Conservation (phyloP, 2,888 invertebrate genomes). For the Brenthis hecate region DNA sequence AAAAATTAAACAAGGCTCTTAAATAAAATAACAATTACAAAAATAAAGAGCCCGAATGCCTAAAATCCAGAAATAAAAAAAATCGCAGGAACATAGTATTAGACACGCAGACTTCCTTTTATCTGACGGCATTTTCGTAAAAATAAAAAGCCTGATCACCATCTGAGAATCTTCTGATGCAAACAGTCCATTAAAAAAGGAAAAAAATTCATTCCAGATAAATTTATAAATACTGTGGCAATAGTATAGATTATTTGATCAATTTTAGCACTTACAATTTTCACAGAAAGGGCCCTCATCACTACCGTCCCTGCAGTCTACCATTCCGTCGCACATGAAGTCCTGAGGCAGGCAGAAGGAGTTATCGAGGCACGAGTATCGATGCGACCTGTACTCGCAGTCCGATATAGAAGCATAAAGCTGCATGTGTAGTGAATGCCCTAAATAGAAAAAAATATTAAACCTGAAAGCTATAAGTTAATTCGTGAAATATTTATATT, state of each 20-base stretch:
- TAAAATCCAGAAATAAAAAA: no score
- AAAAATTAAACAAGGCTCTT: no score
- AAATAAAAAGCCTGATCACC: no score
- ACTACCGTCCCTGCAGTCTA: conserved; percentile 88
- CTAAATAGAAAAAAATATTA: conserved; percentile 41
- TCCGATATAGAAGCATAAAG: conserved; percentile 32
- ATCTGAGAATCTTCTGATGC: no score
- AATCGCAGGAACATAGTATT: no score
- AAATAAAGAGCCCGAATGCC: no score
- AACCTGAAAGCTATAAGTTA: neutral
- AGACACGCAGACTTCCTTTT: neutral
- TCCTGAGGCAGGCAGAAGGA: conserved; percentile 81
- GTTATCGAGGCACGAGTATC: conserved; percentile 58
- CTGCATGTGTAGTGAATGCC: conserved; percentile 49
- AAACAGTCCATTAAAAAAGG: no score
- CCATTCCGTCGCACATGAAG: conserved; percentile 85
- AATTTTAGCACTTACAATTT: conserved; percentile 49
- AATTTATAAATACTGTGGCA: no score
- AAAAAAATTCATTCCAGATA: no score
- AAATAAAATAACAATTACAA: no score
- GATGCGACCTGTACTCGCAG: conserved; percentile 45
- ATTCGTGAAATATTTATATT: no score
- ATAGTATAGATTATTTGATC: no score
- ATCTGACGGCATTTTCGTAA: neutral
- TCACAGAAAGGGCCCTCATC: conserved; percentile 84